These are phyloP conservation scores for Saxidomus purpurata DNA, from an alignment of 1,140 invertebrate species.

Conservation along the genomic window DNA sequence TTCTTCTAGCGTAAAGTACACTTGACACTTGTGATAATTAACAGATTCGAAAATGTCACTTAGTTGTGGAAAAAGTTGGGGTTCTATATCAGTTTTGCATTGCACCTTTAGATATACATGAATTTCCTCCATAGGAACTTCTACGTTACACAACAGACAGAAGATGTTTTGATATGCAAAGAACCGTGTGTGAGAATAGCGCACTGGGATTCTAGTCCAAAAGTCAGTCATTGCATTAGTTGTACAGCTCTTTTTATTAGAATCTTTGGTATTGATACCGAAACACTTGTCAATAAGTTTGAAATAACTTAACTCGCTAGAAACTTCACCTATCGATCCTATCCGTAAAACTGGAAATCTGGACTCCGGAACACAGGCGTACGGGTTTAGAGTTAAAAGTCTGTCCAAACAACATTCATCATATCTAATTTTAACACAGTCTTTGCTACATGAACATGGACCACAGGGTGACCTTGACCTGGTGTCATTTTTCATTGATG, in stretches of 20 bases:
- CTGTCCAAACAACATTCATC: constrained; percentile 1
- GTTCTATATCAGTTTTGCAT: not conserved
- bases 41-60: not conserved
- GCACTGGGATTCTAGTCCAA: not conserved
- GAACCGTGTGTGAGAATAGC: too few species aligned
- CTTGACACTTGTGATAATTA: not conserved
- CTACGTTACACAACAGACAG: constrained; percentile 5
- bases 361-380: not conserved
- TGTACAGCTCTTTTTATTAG: not conserved
- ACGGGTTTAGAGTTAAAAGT: not conserved
- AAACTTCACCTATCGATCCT: not conserved
- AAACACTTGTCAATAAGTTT: not conserved
- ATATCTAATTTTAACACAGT: not conserved
- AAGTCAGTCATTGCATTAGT: not conserved
- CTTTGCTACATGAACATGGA: not conserved
- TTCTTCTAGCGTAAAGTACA: not conserved
- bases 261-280: too few species aligned
- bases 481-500: not conserved
- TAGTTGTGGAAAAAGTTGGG: not conserved
- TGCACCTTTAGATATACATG: not conserved
- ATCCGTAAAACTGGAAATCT: not conserved
- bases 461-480: not conserved
- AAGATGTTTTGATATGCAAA: not conserved
- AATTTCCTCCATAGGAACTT: not conserved
- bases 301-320: too few species aligned